phyloP scores from a whole-genome alignment of 2,888 invertebrate species.

The Tanaodytes sp. region DNA sequence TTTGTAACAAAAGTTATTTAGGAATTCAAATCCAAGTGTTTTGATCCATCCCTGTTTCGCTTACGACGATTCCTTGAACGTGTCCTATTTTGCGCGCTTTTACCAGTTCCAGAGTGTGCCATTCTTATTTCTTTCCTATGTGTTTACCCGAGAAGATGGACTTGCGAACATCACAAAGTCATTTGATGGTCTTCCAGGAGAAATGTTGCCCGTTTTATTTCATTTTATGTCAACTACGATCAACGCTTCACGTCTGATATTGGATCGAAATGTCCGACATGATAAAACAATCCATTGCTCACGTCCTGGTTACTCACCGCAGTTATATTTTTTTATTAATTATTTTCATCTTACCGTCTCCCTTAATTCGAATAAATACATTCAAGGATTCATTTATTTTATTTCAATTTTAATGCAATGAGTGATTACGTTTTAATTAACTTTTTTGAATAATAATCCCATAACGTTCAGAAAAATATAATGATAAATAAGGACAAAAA shows the following conservation, averaged over 20 bases:
- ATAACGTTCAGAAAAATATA: too few species aligned
- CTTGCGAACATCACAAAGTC: slow-evolving; percentile 46
- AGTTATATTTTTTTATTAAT: neutral
- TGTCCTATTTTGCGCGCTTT: slow-evolving; percentile 21
- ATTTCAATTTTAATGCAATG: too few species aligned
- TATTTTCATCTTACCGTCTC: too few species aligned
- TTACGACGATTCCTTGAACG: neutral
- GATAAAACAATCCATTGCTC: slow-evolving; percentile 41
- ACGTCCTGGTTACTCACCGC: slow-evolving; percentile 12
- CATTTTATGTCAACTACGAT: slow-evolving; percentile 44
- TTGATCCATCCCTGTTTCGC: too few species aligned
- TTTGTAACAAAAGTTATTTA: too few species aligned
- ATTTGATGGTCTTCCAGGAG: slow-evolving; percentile 42
- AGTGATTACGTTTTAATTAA: too few species aligned
- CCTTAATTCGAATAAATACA: too few species aligned
- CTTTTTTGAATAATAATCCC: too few species aligned
- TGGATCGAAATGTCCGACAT: slow-evolving; percentile 36
- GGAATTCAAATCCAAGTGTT: too few species aligned
- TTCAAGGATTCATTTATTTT: too few species aligned
- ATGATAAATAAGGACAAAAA: too few species aligned
- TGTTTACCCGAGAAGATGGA: slow-evolving; percentile 40
- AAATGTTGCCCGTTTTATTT: slow-evolving; percentile 49
- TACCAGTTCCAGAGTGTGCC: slow-evolving; percentile 13
- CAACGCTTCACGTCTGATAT: slow-evolving; percentile 35
- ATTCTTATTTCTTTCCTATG: slow-evolving; percentile 37